Conservation (phyloP, 1,140 invertebrate genomes). For the Drosophila pectinifera region DNA sequence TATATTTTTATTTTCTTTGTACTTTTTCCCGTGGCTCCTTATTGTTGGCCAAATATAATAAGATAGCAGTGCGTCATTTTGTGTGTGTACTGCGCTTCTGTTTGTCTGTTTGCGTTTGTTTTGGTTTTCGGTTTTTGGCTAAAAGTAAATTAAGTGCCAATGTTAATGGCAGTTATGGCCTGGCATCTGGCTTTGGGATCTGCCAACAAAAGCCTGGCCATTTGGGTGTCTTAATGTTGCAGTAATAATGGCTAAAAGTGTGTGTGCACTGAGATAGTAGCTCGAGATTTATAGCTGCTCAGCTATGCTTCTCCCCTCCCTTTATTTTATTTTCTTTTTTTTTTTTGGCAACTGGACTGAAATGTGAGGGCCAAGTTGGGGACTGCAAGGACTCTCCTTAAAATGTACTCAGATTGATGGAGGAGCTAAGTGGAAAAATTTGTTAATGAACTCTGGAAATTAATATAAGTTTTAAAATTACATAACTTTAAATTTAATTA, state of each 20-base stretch:
- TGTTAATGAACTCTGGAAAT: too few relatives aligned
- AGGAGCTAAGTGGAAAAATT: too few relatives aligned
- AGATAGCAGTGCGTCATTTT: conserved; percentile 72
- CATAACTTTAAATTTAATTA: too few relatives aligned
- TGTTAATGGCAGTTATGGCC: conserved; percentile 81
- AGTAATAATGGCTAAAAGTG: conserved; percentile 79
- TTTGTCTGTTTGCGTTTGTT: conserved; percentile 64
- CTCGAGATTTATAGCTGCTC: conserved; percentile 69
- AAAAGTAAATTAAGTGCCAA: conserved; percentile 82
- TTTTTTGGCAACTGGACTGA: conserved; percentile 32
- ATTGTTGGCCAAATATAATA: conserved; percentile 82
- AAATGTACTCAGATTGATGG: conserved; percentile 15
- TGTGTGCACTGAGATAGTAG: conserved; percentile 72
- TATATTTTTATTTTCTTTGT: conserved; percentile 47
- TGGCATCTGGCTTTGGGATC: conserved; percentile 75
- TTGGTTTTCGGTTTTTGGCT: conserved; percentile 75
- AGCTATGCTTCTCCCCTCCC: conserved; percentile 33
- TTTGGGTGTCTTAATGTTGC: conserved; percentile 80
- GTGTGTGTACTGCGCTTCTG: conserved; percentile 47
- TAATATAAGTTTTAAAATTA: too few relatives aligned
- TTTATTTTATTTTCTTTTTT: background rate
- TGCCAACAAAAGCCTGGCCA: conserved; percentile 65
- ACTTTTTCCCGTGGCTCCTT: conserved; percentile 41
- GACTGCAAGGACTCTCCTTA: background rate
- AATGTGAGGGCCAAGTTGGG: conserved; percentile 32